Evolutionary conservation across 1,140 invertebrate genomes (phyloP).

Genomic region (Microplitis mediator): DNA sequence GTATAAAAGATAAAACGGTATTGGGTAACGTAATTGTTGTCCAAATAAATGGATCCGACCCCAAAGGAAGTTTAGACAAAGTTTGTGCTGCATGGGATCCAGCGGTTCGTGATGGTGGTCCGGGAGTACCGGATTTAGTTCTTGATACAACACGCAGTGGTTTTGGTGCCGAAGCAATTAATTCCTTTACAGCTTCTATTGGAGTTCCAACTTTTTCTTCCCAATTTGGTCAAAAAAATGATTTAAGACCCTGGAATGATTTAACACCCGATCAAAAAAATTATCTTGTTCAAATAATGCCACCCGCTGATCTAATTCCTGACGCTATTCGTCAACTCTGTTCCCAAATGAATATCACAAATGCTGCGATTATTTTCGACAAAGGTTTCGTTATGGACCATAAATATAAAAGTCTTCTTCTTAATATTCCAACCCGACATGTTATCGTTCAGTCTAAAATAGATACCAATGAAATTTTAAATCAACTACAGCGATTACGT

Average conservation of each 20-base stretch:
- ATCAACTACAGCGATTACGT: slow-evolving; percentile 73
- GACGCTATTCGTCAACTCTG: slow-evolving; percentile 82
- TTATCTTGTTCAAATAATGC: slow-evolving; percentile 76
- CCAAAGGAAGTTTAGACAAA: slow-evolving; percentile 36
- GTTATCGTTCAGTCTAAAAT: slow-evolving; percentile 73
- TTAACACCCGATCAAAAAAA: slow-evolving; percentile 70
- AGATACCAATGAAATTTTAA: slow-evolving; percentile 61
- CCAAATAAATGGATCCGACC: slow-evolving; percentile 43
- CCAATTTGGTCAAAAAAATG: slow-evolving; percentile 82
- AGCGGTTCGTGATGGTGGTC: slow-evolving; percentile 39
- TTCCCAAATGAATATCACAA: slow-evolving; percentile 81
- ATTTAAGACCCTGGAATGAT: slow-evolving; percentile 79
- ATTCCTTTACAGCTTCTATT: slow-evolving; percentile 78
- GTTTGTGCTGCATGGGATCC: slow-evolving; percentile 50
- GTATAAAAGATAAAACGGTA: slow-evolving; percentile 40
- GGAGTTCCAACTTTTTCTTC: slow-evolving; percentile 82
- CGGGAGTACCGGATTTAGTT: slow-evolving; percentile 75
- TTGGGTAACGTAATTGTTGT: slow-evolving; percentile 46
- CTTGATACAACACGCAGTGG: slow-evolving; percentile 80
- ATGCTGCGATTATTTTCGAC: slow-evolving; percentile 90
- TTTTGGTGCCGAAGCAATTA: slow-evolving; percentile 79
- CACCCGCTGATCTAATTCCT: slow-evolving; percentile 81
- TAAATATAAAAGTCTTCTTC: slow-evolving; percentile 86
- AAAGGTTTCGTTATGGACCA: slow-evolving; percentile 88
- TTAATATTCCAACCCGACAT: slow-evolving; percentile 86